phyloP scores from a whole-genome alignment of 2,113 vertebrate species.

The Asarcornis scutulata region DNA sequence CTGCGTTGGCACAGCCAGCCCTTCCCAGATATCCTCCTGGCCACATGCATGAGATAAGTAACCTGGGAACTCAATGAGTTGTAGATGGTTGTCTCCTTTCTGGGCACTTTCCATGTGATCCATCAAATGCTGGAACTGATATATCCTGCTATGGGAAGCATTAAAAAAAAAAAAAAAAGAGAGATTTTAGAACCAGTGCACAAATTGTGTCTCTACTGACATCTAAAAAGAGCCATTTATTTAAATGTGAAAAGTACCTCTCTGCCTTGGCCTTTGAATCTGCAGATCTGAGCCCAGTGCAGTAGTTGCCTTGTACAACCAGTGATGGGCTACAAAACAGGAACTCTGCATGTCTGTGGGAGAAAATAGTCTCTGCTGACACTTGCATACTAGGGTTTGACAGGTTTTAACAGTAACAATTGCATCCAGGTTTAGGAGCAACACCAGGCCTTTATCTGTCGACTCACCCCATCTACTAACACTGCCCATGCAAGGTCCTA shows the following conservation, averaged over 20 bases:
- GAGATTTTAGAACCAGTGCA: not conserved
- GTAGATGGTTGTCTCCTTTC: not conserved
- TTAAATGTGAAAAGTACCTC: not conserved
- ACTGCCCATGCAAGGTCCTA: not conserved
- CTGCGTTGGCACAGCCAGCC: accelerated
- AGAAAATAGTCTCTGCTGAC: not conserved
- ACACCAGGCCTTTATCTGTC: not conserved
- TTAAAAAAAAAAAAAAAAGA: not conserved
- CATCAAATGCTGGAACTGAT: not conserved
- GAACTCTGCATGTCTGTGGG: not conserved
- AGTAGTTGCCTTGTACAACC: not conserved
- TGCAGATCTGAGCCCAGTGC: not conserved
- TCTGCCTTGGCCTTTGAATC: not conserved
- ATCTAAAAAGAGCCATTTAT: not conserved
- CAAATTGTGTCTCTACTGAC: not conserved
- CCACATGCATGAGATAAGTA: accelerated
- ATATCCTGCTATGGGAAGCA: not conserved
- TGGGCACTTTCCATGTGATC: not conserved
- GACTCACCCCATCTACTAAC: not conserved
- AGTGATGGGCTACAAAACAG: not conserved
- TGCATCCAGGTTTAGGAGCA: not conserved
- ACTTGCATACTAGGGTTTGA: accelerated
- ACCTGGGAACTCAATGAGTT: not conserved
- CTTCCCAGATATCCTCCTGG: not conserved
- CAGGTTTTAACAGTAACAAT: not conserved